Evolutionary conservation across 2,797 vertebrate species (phyloP).

Genomic region (Salmo trutta): DNA sequence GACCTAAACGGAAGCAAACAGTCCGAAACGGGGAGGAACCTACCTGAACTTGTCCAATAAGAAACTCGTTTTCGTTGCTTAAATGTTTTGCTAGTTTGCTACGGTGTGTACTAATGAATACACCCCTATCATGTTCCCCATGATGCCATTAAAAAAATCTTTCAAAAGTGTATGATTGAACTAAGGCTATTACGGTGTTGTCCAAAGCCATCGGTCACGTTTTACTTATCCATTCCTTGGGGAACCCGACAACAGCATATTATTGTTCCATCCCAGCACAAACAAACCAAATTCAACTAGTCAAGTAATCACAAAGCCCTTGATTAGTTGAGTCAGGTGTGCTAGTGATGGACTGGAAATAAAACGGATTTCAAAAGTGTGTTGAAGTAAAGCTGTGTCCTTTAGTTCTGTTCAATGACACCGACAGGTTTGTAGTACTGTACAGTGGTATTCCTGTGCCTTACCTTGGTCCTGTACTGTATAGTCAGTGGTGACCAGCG

Average conservation of each 20-base stretch:
- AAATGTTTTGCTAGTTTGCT: no score
- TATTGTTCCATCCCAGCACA: neutral
- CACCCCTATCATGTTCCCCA: no score
- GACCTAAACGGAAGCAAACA: no score
- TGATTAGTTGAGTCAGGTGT: neutral
- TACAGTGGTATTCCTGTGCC: conserved; percentile 67
- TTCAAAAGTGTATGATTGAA: neutral
- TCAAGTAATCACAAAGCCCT: neutral
- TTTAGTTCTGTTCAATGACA: neutral
- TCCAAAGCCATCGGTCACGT: neutral
- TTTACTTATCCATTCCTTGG: neutral
- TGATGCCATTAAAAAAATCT: neutral
- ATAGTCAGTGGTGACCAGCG: conserved; percentile 92
- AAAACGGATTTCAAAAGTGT: neutral
- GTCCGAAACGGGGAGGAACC: no score
- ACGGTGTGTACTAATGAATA: no score
- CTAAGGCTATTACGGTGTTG: neutral
- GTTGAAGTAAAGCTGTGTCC: neutral
- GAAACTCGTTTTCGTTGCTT: no score
- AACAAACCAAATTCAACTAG: neutral
- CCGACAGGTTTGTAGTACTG: conserved; percentile 39
- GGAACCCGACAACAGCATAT: neutral
- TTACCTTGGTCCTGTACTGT: conserved; percentile 94
- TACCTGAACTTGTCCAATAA: no score
- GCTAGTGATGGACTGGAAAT: neutral